Conservation (phyloP, 2,797 vertebrate genomes). For the Avahi laniger region DNA sequence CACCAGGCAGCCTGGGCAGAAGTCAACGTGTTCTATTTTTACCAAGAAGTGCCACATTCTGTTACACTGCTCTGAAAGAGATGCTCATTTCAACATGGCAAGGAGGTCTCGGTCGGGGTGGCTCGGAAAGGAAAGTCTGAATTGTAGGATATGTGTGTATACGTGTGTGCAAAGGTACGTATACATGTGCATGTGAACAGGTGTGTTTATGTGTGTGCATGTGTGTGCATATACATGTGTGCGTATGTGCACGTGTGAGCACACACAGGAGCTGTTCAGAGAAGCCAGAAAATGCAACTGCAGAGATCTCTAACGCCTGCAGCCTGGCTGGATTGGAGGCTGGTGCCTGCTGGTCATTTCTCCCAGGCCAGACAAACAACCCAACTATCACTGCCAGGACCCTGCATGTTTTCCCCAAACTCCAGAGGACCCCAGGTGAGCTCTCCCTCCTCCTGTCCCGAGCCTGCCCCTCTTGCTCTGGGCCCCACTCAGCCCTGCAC, state of each 20-base stretch:
- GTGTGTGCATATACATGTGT: not conserved
- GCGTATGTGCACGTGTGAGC: rapidly evolving
- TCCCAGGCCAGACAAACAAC: not conserved
- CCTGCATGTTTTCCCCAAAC: not conserved
- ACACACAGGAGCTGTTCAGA: not conserved
- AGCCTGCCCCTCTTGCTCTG: not conserved
- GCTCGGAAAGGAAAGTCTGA: not conserved
- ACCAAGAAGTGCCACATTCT: conserved; percentile 74
- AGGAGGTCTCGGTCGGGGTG: not conserved
- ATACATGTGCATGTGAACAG: rapidly evolving
- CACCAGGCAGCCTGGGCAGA: conserved; percentile 79
- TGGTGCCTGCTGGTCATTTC: not conserved
- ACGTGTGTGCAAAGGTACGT: not conserved
- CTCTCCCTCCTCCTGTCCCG: not conserved
- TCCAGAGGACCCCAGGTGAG: not conserved
- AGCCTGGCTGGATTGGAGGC: not conserved
- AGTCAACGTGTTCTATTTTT: conserved; percentile 82
- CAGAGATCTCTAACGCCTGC: not conserved
- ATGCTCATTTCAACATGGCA: conserved; percentile 43
- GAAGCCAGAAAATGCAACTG: not conserved
- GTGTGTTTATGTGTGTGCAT: not conserved
- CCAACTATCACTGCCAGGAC: not conserved
- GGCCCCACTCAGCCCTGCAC: not conserved
- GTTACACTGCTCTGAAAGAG: conserved; percentile 72
- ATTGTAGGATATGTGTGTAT: rapidly evolving